These are phyloP conservation scores for Myripristis murdjan DNA, from an alignment of 2,797 vertebrate species.

Conservation along the genomic window DNA sequence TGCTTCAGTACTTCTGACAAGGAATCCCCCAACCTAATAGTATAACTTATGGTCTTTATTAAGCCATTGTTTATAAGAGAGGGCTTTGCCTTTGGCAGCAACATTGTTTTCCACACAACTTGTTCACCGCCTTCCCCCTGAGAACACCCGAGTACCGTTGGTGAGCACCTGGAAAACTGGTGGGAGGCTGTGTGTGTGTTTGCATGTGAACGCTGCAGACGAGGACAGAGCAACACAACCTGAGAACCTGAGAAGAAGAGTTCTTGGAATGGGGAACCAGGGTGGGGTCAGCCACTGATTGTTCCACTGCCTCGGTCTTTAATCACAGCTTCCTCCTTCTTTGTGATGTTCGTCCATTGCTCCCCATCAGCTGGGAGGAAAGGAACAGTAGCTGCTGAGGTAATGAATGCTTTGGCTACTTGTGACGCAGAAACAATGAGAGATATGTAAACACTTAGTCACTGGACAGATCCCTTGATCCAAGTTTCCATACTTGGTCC, in stretches of 20 bases:
- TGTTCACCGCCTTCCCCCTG: conserved; percentile 42
- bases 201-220: neutral
- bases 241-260: conserved; percentile 14
- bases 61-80: conserved; percentile 37
- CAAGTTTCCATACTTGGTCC: conserved; percentile 72
- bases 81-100: conserved; percentile 21
- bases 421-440: conserved; percentile 77
- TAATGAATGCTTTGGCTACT: conserved; percentile 71
- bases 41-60: conserved; percentile 21
- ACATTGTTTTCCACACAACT: conserved; percentile 40
- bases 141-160: conserved; percentile 7
- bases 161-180: conserved; percentile 33
- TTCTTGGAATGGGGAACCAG: conserved; percentile 25
- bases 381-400: conserved; percentile 45
- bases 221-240: conserved; percentile 4
- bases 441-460: conserved; percentile 80
- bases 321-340: conserved; percentile 64
- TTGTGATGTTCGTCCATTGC: conserved; percentile 36
- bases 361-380: conserved; percentile 60
- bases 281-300: conserved; percentile 64
- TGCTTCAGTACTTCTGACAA: conserved; percentile 17
- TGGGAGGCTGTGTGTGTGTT: conserved; percentile 40
- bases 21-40: conserved; percentile 16
- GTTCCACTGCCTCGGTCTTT: conserved; percentile 56
- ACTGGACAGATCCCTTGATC: conserved; percentile 59